Percentiles rank a stretch among this genome's conserved stretches.
Evolutionary conservation across 2,113 vertebrate genomes (phyloP).

Genomic region (Pionites leucogaster): DNA sequence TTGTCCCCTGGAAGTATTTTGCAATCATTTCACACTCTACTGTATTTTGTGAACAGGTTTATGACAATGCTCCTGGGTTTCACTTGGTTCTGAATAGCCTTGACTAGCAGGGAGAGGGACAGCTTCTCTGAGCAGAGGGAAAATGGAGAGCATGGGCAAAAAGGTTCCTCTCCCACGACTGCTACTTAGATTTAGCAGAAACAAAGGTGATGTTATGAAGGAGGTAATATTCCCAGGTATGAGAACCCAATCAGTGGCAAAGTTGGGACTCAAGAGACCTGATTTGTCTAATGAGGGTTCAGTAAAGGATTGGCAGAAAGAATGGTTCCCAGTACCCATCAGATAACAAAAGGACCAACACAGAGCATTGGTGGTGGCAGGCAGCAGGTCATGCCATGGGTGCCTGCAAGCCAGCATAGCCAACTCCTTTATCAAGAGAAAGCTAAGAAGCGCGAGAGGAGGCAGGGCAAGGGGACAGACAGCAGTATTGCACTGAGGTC

Average conservation of each 20-base stretch:
- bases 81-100: not conserved
- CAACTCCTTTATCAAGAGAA: not conserved
- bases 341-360: not conserved
- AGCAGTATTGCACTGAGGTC: not conserved
- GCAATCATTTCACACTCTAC: not conserved
- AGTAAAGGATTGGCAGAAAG: rapidly evolving
- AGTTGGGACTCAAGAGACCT: not conserved
- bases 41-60: not conserved
- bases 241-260: not conserved
- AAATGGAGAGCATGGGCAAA: not conserved
- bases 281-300: not conserved
- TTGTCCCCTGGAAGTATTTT: not conserved
- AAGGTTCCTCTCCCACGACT: not conserved
- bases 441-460: not conserved
- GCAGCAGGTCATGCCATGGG: not conserved
- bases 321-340: not conserved
- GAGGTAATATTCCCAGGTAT: not conserved
- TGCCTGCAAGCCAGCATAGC: rapidly evolving
- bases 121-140: not conserved
- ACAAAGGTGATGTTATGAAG: not conserved
- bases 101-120: not conserved
- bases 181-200: not conserved
- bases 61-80: not conserved
- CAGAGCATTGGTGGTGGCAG: not conserved
- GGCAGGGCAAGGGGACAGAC: not conserved